Evolutionary conservation across 2,113 vertebrate genomes (phyloP).

Genomic region (Pollimyrus isidori): DNA sequence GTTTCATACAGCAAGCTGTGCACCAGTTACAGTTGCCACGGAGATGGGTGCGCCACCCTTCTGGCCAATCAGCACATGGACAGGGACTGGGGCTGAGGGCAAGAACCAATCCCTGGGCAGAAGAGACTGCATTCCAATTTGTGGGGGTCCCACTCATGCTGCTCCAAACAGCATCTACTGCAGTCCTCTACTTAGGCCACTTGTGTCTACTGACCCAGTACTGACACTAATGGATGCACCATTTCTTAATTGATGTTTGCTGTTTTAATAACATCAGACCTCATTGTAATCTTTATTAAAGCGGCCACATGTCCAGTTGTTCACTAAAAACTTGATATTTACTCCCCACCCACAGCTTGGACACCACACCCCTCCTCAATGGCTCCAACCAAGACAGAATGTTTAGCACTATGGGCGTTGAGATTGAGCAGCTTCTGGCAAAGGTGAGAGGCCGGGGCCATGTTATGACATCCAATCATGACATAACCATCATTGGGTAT

Average conservation of each 20-base stretch:
- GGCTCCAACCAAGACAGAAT: constrained; percentile 96
- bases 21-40: constrained; percentile 87
- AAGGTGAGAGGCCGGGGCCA: constrained; percentile 65
- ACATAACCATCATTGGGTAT: not conserved
- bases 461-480: too few relatives aligned
- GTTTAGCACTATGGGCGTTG: constrained; percentile 98
- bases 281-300: not conserved
- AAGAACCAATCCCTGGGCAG: not conserved
- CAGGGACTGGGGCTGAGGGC: not conserved
- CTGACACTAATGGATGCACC: not conserved
- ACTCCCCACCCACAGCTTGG: constrained; percentile 64
- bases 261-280: not conserved
- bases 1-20: constrained; percentile 98
- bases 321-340: not conserved
- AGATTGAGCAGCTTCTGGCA: constrained; percentile 90
- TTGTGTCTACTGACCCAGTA: not conserved
- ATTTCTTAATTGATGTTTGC: not conserved
- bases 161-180: not conserved
- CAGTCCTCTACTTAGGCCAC: not conserved
- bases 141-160: not conserved
- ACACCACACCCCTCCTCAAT: constrained; percentile 89
- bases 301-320: not conserved
- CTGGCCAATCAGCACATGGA: not conserved
- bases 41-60: constrained; percentile 75
- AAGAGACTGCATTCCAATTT: not conserved